Evolutionary conservation across 2,113 vertebrate genomes (phyloP), one percentile per base, ranked within the genome.

Genomic region (Theristicus caerulescens): DNA sequence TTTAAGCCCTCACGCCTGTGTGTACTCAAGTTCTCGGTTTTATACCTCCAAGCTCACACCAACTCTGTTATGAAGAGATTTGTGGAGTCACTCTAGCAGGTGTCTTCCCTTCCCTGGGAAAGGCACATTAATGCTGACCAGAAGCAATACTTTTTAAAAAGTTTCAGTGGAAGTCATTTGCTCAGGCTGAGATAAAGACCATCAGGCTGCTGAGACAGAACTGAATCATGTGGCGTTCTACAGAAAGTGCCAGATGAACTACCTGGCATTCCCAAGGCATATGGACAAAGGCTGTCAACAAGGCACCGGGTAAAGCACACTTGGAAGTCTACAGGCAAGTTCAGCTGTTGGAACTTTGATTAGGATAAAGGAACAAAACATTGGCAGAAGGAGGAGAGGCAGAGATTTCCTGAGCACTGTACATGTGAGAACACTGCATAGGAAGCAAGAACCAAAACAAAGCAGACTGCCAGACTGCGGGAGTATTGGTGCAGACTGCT

Each of bases 361-460:
- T 26, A 66, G 87, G 82, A 54, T 84, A 80, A 88, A 89, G 85
- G 76, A 93, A 86, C 64, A 86, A 88, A 93, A 81, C 72, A 44
- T 4, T 81, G 92, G 69, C 88, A 86, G 64, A 38, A 89, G 46
- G 57, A 87, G 36, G 66, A 93, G 65, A 77, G 62, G 88, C 93
- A 94, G 94, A 80, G 79, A 64, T 55, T 81, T 95, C 87, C 90
- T 9, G 14, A 66, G 80, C 40, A 36, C 83, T 47, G 46, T 32
- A 62, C 65, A 59, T 16, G 55, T 47, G 79, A 90, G 72, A 96
- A 59, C 59, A 40, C 27, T 10, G 47, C 57, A n/a, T 4, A 83
- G 92, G 88, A 93, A 90, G 54, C 85, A 20, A 81, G 72, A 90
- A 90, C 46, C 88, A 72, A 93, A 91, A 40, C 90, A 72, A n/a